Evolutionary conservation across 2,888 invertebrate species (phyloP), one percentile per base, ranked within the genome.

Genomic region (Macrosoma leucophasiata): DNA sequence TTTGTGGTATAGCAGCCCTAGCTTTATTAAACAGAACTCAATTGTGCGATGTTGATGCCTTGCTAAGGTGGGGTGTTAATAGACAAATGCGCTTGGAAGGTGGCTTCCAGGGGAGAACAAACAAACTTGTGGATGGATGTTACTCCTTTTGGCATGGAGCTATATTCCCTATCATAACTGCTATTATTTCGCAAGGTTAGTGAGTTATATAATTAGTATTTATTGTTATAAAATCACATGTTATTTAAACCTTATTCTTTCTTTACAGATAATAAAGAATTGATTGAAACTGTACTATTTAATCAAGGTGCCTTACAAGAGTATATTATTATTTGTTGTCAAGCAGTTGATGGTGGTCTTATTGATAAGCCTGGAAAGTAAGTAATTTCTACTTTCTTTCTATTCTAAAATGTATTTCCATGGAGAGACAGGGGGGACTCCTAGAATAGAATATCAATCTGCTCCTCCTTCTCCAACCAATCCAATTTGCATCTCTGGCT

Each of bases 101-200:
- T 15, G 99, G 98, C 4, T 99, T 99, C 67, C 93, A 96, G 85
- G 98, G 98, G 1, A 88, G 98, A 58, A 97, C 98, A 2, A 98
- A 99, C 76, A 99, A 99, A 79, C 85, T 99, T 45, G 98, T 99
- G 0, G 99, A 99, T 86, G 95, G 95, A 2, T 99, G 99, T 72
- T 99, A 99, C 70, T 97, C 97, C 0, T 99, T 98, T 82, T 99
- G 99, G 99, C 97, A 97, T 78, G 97, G 97, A 14, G 97, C 94
- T 29, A 89, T 92, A 24, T 93, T 98, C 66, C 95, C 96, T 11
- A 87, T 98, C 24, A 86, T 97, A 23, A 93, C 96, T 67, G 89
- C 90, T 38, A 85, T 94, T 44, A 77, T 94, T 74, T 69, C 81
- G 13, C 69, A 87, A 66, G 86, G 82, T n/a, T 81, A 34, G 25